Evolutionary conservation across 1,140 invertebrate genomes (phyloP).

Genomic region (Nomia melanderi): DNA sequence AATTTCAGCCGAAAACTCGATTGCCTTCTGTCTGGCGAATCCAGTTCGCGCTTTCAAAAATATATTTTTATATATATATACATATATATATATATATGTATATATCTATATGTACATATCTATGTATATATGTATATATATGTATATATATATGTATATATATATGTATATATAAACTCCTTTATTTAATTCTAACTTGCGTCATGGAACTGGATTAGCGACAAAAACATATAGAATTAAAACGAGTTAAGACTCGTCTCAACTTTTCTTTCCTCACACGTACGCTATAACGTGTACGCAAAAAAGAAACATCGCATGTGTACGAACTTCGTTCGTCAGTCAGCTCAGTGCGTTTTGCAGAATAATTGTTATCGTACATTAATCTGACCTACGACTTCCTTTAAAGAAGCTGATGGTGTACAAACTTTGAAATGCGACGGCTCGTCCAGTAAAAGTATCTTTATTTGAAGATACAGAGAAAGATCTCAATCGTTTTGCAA

Average conservation of each 20-base stretch:
- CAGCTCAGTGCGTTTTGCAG: conserved; percentile 51
- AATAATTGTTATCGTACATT: conserved; percentile 50
- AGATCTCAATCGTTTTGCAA: conserved; percentile 32
- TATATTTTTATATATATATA: conserved; percentile 65
- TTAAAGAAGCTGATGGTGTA: conserved; percentile 50
- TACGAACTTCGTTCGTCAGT: conserved; percentile 48
- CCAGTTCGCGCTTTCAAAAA: conserved; percentile 68
- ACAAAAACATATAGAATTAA: conserved; percentile 57
- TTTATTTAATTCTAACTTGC: conserved; percentile 66
- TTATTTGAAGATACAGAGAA: conserved; percentile 47
- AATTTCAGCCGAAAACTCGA: conserved; percentile 56
- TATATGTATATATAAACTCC: conserved; percentile 65
- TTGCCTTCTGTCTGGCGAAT: conserved; percentile 60
- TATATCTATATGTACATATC: conserved; percentile 64
- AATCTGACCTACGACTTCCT: conserved; percentile 46
- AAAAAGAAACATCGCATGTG: conserved; percentile 51
- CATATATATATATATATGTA: no score
- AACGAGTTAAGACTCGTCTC: conserved; percentile 31
- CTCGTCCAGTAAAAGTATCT: conserved; percentile 34
- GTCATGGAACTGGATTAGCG: conserved; percentile 70
- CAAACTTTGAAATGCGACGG: conserved; percentile 34
- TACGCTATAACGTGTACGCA: conserved; percentile 70
- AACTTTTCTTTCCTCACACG: conserved; percentile 22
- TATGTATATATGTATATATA: conserved; percentile 54
- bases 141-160: conserved; percentile 66